Evolutionary conservation across 2,113 vertebrate genomes (phyloP).

Genomic region (Porphyrio hochstetteri): DNA sequence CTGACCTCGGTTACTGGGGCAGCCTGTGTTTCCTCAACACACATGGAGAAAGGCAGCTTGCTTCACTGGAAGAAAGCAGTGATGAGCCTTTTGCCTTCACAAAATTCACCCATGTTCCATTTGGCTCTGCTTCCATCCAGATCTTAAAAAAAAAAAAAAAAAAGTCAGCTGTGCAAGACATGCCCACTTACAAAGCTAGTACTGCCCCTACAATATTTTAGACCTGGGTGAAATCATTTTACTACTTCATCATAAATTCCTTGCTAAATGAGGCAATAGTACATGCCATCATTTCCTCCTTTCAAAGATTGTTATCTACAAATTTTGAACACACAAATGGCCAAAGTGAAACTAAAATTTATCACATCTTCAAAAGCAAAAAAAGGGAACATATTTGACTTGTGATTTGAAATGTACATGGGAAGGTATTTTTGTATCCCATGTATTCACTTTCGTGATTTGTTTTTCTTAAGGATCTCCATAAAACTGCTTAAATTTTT

Average conservation of each 20-base stretch:
- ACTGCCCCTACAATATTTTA: not conserved
- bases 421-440: not conserved
- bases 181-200: not conserved
- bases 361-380: not conserved
- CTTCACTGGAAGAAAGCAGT: not conserved
- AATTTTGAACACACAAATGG: not conserved
- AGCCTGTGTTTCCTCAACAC: not conserved
- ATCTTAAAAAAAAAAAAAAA: not conserved
- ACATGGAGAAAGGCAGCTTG: not conserved
- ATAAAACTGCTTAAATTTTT: not conserved
- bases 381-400: not conserved
- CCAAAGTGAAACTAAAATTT: not conserved
- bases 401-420: not conserved
- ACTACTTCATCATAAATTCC: not conserved
- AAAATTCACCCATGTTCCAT: not conserved
- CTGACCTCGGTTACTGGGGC: not conserved
- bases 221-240: not conserved
- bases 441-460: not conserved
- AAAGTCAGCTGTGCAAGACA: not conserved
- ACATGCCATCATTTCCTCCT: not conserved
- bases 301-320: not conserved
- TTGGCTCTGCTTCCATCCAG: not conserved
- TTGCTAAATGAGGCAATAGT: not conserved
- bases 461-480: not conserved
- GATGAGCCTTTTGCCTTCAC: not conserved